Evolutionary conservation across 2,797 vertebrate species (phyloP).

Genomic region (Limosa lapponica): DNA sequence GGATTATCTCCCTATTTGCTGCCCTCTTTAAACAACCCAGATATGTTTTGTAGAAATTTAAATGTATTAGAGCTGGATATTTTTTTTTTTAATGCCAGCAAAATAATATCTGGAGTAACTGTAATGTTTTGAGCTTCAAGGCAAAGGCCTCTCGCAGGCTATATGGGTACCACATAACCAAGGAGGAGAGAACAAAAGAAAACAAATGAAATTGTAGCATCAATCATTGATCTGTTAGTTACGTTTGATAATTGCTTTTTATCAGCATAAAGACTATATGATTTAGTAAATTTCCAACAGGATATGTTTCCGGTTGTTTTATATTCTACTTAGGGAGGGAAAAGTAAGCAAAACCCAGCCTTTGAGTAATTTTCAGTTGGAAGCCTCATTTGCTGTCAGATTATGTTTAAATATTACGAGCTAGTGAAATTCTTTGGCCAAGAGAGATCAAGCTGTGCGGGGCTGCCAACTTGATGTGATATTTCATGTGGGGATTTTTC

Average conservation of each 20-base stretch:
- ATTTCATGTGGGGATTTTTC: neutral
- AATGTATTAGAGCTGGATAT: neutral
- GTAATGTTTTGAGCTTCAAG: neutral
- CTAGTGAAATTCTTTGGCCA: neutral
- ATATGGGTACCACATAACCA: neutral
- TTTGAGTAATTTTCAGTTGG: neutral
- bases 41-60: neutral
- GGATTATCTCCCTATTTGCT: conserved; percentile 41
- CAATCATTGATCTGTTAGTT: neutral
- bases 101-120: neutral
- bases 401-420: neutral
- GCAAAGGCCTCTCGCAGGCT: neutral
- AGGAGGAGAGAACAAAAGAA: neutral
- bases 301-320: neutral
- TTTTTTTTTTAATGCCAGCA: neutral
- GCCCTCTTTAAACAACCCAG: neutral
- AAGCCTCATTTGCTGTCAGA: conserved; percentile 6
- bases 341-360: neutral
- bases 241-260: neutral
- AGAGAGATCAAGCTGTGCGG: neutral
- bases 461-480: neutral
- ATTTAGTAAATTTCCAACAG: neutral
- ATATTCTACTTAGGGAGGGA: neutral
- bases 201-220: neutral
- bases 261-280: neutral